A percentile compares a stretch with the other conserved stretches of the same genome.
Conservation (phyloP, 2,888 invertebrate genomes). For the Drosophila suboccidentalis region DNA sequence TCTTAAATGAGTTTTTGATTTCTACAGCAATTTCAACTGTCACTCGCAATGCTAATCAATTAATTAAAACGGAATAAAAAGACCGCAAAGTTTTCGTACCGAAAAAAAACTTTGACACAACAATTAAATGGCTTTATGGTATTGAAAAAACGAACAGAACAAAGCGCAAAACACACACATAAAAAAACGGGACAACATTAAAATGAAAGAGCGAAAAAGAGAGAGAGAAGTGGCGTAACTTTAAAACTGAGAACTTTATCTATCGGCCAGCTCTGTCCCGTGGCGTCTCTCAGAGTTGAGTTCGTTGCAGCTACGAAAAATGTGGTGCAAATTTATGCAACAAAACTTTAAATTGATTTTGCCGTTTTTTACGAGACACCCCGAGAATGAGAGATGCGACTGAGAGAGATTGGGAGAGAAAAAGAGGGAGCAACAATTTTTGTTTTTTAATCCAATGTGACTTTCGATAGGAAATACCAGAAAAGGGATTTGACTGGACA, state of each 20-base stretch:
- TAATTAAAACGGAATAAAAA: slow-evolving; percentile 52
- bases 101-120: slow-evolving; percentile 45
- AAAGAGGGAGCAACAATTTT: slow-evolving; percentile 29
- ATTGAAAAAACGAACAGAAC: slow-evolving; percentile 14
- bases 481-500: slow-evolving; percentile 53
- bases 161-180: background rate
- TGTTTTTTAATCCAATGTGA: slow-evolving; percentile 75
- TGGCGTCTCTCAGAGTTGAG: slow-evolving; percentile 19
- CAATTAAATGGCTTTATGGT: slow-evolving; percentile 51
- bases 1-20: slow-evolving; percentile 12
- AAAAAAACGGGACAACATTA: slow-evolving; percentile 3
- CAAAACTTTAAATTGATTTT: slow-evolving; percentile 79
- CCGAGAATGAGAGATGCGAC: background rate
- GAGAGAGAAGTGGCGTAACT: slow-evolving; percentile 12
- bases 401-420: slow-evolving; percentile 3
- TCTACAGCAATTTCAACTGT: slow-evolving; percentile 47
- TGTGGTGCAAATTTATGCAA: slow-evolving; percentile 73
- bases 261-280: slow-evolving; percentile 9
- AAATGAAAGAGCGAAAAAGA: background rate
- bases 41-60: slow-evolving; percentile 61
- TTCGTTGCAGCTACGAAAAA: slow-evolving; percentile 54
- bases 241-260: slow-evolving; percentile 54
- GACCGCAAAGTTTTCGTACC: slow-evolving; percentile 20
- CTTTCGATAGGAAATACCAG: slow-evolving; percentile 60
- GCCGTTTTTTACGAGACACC: slow-evolving; percentile 33